These are phyloP conservation scores for Odontamblyopus lacepedii DNA, from an alignment of 2,797 vertebrate species.

Conservation along the genomic window DNA sequence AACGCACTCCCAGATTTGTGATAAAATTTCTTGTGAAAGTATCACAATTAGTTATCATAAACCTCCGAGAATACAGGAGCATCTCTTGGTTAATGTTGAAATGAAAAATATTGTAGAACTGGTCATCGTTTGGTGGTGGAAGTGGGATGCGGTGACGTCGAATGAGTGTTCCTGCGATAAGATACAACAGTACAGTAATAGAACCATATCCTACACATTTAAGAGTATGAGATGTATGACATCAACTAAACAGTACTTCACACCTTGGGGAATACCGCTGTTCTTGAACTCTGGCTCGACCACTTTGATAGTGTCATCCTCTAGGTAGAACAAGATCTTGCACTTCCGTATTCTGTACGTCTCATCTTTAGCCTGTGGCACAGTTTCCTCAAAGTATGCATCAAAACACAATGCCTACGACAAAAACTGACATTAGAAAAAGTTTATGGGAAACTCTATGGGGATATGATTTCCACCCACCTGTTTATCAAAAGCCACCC, in stretches of 20 bases:
- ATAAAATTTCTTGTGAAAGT: conserved; percentile 86
- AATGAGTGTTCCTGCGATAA: conserved; percentile 81
- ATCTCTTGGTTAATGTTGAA: conserved; percentile 88
- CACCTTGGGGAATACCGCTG: conserved; percentile 90
- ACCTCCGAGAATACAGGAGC: conserved; percentile 81
- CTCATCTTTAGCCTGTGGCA: conserved; percentile 79
- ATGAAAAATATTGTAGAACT: conserved; percentile 85
- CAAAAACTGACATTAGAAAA: background rate
- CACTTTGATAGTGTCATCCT: conserved; percentile 93
- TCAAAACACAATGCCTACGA: conserved; percentile 86
- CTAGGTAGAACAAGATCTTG: conserved; percentile 90
- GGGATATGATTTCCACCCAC: conserved; percentile 52
- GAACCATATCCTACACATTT: background rate
- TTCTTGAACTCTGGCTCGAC: conserved; percentile 85
- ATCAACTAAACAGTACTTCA: background rate
- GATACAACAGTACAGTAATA: conserved; percentile 18
- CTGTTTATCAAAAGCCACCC: conserved; percentile 92
- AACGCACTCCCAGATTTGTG: conserved; percentile 80
- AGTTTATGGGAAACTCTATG: background rate
- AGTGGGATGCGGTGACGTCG: conserved; percentile 85
- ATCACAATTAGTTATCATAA: conserved; percentile 86
- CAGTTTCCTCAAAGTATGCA: conserved; percentile 85
- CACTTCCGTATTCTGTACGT: conserved; percentile 82
- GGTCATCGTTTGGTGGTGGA: conserved; percentile 83
- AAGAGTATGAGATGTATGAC: too few relatives aligned